Conservation (phyloP, 2,797 vertebrate genomes). For the Trematomus bernacchii region DNA sequence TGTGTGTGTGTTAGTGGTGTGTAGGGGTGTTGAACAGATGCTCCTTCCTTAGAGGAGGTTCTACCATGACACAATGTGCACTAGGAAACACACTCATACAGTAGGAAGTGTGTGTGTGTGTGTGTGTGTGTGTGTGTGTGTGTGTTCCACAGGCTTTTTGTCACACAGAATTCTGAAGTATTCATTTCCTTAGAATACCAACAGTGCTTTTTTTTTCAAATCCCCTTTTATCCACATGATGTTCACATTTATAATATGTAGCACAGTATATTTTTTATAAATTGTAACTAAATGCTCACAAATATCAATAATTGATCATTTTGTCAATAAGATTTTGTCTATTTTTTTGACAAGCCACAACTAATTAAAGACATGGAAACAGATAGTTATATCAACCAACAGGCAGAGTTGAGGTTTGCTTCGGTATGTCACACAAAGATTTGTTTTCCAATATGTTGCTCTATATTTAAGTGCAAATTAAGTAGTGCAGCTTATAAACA, state of each 20-base stretch:
- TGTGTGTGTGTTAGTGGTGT: neutral
- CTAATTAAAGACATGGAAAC: too few relatives aligned
- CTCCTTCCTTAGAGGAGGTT: slow-evolving; percentile 39
- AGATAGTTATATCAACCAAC: slow-evolving; percentile 11
- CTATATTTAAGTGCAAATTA: neutral
- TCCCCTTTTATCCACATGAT: neutral
- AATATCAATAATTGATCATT: neutral
- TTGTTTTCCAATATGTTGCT: neutral
- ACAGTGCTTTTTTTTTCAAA: neutral
- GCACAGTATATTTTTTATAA: neutral
- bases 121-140: slow-evolving; percentile 34
- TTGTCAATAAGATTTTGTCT: neutral
- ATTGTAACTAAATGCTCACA: too few relatives aligned
- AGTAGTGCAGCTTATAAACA: neutral
- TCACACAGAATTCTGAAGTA: slow-evolving; percentile 15
- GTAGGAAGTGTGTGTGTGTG: slow-evolving; percentile 36
- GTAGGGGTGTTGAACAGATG: slow-evolving; percentile 22
- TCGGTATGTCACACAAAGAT: neutral
- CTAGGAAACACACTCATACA: slow-evolving; percentile 49
- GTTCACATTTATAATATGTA: neutral
- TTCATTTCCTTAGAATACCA: slow-evolving; percentile 32
- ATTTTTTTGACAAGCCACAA: neutral
- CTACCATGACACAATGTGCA: slow-evolving; percentile 31
- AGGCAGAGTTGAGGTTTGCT: neutral
- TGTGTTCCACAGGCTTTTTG: slow-evolving; percentile 45